These are phyloP conservation scores for Scelioninae gen. 2 DNA, from an alignment of 2,888 invertebrate species.

Conservation along the genomic window DNA sequence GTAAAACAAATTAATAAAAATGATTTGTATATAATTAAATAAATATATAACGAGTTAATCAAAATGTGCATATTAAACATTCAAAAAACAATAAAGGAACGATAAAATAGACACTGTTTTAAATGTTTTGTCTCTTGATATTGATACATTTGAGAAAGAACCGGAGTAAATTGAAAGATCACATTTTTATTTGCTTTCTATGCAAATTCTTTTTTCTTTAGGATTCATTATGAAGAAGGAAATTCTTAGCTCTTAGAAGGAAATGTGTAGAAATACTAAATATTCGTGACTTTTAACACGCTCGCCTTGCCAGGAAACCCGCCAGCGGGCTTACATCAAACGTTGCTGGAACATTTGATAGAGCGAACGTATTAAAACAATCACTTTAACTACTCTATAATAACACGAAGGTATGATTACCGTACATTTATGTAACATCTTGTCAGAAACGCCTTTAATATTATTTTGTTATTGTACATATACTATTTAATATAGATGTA, in stretches of 20 bases:
- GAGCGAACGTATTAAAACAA: slow-evolving; percentile 47
- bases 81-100: too few species aligned
- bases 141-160: slow-evolving; percentile 1
- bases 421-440: slow-evolving; percentile 46
- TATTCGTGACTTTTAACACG: slow-evolving; percentile 43
- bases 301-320: slow-evolving; percentile 36
- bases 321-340: slow-evolving; percentile 37
- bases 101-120: too few species aligned
- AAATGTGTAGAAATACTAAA: slow-evolving; percentile 49
- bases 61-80: too few species aligned
- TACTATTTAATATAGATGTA: slow-evolving; percentile 1
- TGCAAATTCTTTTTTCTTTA: neutral
- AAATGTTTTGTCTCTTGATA: too few species aligned
- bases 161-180: slow-evolving; percentile 21
- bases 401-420: slow-evolving; percentile 7
- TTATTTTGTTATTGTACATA: slow-evolving; percentile 24
- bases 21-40: too few species aligned
- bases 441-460: slow-evolving; percentile 25
- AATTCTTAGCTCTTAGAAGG: slow-evolving; percentile 28
- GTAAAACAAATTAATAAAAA: too few species aligned
- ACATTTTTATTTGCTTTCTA: neutral
- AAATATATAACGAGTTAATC: too few species aligned
- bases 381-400: slow-evolving; percentile 25
- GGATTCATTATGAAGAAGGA: slow-evolving; percentile 7
- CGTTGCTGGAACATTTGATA: slow-evolving; percentile 38